Conservation (phyloP, 2,113 vertebrate species). For the Galbula dea region DNA sequence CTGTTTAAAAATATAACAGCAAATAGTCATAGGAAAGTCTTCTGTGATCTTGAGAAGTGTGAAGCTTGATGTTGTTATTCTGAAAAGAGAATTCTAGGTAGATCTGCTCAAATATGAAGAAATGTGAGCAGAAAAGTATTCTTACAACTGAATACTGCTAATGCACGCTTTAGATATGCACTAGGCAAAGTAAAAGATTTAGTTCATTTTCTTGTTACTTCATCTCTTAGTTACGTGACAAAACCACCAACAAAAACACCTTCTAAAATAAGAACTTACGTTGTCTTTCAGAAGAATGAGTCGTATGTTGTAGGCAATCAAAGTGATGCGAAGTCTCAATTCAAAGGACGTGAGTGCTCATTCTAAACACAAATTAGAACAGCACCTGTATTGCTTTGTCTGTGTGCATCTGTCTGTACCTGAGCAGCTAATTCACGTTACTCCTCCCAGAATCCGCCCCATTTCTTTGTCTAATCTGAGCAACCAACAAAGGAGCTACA, state of each 20-base stretch:
- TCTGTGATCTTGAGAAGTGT: not conserved
- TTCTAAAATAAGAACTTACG: slow-evolving; percentile 70
- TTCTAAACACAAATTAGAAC: slow-evolving; percentile 17
- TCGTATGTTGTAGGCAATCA: slow-evolving; percentile 27
- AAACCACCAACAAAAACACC: not conserved
- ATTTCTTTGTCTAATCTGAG: slow-evolving; percentile 56
- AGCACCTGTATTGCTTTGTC: slow-evolving; percentile 67
- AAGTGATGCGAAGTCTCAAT: slow-evolving; percentile 23
- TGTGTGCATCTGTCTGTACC: slow-evolving; percentile 46
- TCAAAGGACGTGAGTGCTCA: slow-evolving; percentile 46
- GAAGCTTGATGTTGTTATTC: not conserved
- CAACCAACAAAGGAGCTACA: slow-evolving; percentile 13
- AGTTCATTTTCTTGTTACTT: not conserved
- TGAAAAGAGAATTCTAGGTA: not conserved
- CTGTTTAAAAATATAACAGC: not conserved
- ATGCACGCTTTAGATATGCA: not conserved
- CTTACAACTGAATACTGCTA: not conserved
- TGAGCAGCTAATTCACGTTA: slow-evolving; percentile 48
- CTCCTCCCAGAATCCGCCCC: slow-evolving; percentile 66
- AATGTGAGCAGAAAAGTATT: not conserved
- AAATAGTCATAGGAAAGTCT: not conserved
- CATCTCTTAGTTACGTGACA: not conserved
- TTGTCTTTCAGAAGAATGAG: slow-evolving; percentile 53
- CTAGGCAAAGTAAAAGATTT: not conserved
- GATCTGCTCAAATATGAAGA: not conserved